Percentiles rank a stretch among this genome's conserved stretches.
Evolutionary conservation across 1,140 invertebrate species (phyloP).

Genomic region (Drosophila santomea): DNA sequence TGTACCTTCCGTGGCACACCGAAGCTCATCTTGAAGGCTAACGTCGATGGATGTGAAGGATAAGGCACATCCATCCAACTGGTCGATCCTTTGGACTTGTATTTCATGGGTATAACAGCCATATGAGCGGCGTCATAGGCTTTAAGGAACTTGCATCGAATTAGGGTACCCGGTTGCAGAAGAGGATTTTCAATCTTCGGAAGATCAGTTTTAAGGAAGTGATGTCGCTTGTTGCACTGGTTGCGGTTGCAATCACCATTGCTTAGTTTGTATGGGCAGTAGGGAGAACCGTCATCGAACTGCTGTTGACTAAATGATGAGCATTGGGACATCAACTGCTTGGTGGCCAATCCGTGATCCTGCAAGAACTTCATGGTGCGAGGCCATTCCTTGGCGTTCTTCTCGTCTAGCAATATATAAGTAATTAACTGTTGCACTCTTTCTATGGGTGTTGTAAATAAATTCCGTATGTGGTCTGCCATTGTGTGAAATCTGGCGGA

Average conservation of each 20-base stretch:
- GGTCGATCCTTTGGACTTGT: not conserved
- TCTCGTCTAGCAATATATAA: conserved; percentile 49
- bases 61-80: conserved; percentile 17
- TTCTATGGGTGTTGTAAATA: not conserved
- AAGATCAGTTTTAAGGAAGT: conserved; percentile 14
- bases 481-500: conserved; percentile 36
- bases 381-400: conserved; percentile 14
- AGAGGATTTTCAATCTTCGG: not conserved
- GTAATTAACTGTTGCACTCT: not conserved
- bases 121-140: conserved; percentile 38
- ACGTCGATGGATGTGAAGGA: not conserved
- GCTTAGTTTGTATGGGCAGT: conserved; percentile 16
- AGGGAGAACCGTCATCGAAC: not conserved
- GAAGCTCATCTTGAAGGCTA: conserved; percentile 27
- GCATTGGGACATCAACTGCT: conserved; percentile 9
- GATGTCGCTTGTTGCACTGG: conserved; percentile 40
- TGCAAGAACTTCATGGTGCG: conserved; percentile 31
- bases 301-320: conserved; percentile 2
- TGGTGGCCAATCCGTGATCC: conserved; percentile 15
- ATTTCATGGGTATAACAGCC: conserved; percentile 35
- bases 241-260: conserved; percentile 23
- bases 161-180: conserved; percentile 4
- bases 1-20: conserved; percentile 3
- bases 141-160: conserved; percentile 35
- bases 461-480: conserved; percentile 39